Conservation (phyloP, 2,113 vertebrate genomes). For the Thinocorus orbignyianus region DNA sequence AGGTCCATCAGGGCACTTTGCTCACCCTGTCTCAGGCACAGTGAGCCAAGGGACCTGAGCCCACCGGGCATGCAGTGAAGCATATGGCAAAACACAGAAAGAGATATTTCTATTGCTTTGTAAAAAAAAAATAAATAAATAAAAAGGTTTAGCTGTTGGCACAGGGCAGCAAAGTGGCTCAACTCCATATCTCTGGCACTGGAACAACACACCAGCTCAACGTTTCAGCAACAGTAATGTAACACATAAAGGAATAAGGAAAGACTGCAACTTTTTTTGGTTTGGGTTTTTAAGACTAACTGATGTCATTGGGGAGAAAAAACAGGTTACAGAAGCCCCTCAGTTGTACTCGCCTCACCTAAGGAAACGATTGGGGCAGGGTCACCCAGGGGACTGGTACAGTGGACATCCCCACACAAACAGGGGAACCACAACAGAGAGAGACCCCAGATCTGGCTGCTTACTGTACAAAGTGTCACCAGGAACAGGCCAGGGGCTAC, state of each 20-base stretch:
- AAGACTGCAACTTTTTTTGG: not conserved
- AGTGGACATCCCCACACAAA: not conserved
- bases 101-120: not conserved
- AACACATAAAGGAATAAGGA: not conserved
- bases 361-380: not conserved
- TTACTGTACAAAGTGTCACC: not conserved
- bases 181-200: not conserved
- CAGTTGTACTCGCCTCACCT: not conserved
- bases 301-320: not conserved
- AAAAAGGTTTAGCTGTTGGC: not conserved
- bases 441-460: not conserved
- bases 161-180: not conserved
- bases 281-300: not conserved
- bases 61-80: not conserved
- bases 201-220: not conserved
- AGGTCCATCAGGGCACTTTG: not conserved
- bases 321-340: not conserved
- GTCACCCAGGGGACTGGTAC: accelerated
- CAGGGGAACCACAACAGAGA: not conserved
- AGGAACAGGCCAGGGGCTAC: not conserved
- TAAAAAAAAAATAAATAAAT: not conserved
- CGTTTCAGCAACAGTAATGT: not conserved
- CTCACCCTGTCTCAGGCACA: not conserved
- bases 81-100: not conserved
- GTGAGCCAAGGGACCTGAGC: not conserved